Evolutionary conservation across 2,888 invertebrate species (phyloP).

Genomic region (Oegoconia quadripuncta): DNA sequence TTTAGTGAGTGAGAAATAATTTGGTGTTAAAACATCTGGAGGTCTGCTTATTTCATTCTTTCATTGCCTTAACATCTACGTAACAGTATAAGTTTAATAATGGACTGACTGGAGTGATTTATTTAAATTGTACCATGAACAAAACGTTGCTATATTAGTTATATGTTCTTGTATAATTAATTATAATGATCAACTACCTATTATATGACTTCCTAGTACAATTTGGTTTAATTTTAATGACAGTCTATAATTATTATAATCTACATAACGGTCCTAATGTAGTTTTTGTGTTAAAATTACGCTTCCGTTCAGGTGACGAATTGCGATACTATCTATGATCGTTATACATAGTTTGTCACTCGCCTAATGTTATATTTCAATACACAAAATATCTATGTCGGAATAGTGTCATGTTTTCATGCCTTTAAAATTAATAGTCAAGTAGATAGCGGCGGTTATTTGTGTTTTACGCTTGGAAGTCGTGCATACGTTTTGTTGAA

Average conservation of each 20-base stretch:
- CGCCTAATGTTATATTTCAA: constrained; percentile 34
- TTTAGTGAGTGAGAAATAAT: constrained; percentile 64
- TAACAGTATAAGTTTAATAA: no score
- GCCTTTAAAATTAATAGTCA: constrained; percentile 46
- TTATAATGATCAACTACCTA: no score
- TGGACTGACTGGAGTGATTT: no score
- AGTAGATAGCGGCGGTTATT: constrained; percentile 39
- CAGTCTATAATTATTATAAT: constrained; percentile 32
- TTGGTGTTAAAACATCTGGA: constrained; percentile 60
- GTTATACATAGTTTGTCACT: constrained; percentile 58
- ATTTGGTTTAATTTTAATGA: neutral
- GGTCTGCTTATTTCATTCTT: constrained; percentile 44
- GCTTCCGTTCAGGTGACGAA: constrained; percentile 74
- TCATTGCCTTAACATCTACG: constrained; percentile 34
- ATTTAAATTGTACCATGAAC: no score
- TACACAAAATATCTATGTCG: constrained; percentile 27
- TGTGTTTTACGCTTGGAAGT: constrained; percentile 37
- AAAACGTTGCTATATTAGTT: no score
- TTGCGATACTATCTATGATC: constrained; percentile 51
- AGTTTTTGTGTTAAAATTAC: constrained; percentile 65
- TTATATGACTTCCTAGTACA: no score
- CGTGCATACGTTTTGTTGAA: constrained; percentile 39
- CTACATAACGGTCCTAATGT: constrained; percentile 53
- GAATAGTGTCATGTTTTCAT: constrained; percentile 33
- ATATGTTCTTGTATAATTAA: no score